A percentile compares a stretch with the other conserved stretches of the same genome.
Conservation (phyloP, 2,113 vertebrate genomes). For the Polyodon spathula region DNA sequence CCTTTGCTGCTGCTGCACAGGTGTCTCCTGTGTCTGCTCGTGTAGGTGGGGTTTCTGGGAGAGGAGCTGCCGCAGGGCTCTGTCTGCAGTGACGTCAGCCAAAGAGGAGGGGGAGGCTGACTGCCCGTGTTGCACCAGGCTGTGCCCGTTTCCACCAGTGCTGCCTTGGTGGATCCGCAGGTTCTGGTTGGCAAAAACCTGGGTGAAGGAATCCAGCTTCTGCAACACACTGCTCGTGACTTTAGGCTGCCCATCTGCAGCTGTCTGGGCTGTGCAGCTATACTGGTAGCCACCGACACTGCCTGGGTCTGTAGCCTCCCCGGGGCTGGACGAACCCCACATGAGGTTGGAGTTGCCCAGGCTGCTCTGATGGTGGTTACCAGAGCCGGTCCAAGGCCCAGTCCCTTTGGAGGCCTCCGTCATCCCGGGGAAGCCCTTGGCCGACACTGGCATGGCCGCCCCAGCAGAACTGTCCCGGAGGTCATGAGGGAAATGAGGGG, state of each 20-base stretch:
- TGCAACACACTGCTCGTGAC: conserved; percentile 65
- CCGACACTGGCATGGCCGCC: conserved; percentile 50
- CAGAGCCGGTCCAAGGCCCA: conserved; percentile 57
- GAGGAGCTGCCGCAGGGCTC: conserved; percentile 62
- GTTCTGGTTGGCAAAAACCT: conserved; percentile 71
- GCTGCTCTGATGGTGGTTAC: conserved; percentile 55
- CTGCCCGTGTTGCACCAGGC: conserved; percentile 60
- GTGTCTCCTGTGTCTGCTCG: conserved; percentile 54
- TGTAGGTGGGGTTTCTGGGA: conserved; percentile 50
- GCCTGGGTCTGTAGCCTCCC: conserved; percentile 36
- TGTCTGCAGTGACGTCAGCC: conserved; percentile 52
- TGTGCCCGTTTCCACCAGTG: conserved; percentile 16
- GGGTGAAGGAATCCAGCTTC: conserved; percentile 70
- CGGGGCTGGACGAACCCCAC: conserved; percentile 56
- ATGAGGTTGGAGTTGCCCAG: conserved; percentile 52
- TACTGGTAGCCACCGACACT: conserved; percentile 37
- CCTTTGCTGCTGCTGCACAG: conserved; percentile 49
- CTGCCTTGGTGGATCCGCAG: conserved; percentile 61
- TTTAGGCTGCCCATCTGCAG: conserved; percentile 57
- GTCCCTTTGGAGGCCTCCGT: conserved; percentile 52
- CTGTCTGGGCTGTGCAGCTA: conserved; percentile 45
- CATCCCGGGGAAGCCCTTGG: conserved; percentile 53
- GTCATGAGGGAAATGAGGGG: conserved; percentile 63
- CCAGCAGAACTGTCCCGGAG: conserved; percentile 44
- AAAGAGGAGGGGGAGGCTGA: conserved; percentile 24